Evolutionary conservation across 2,888 invertebrate species (phyloP).

Genomic region (Drosophila paranaensis): DNA sequence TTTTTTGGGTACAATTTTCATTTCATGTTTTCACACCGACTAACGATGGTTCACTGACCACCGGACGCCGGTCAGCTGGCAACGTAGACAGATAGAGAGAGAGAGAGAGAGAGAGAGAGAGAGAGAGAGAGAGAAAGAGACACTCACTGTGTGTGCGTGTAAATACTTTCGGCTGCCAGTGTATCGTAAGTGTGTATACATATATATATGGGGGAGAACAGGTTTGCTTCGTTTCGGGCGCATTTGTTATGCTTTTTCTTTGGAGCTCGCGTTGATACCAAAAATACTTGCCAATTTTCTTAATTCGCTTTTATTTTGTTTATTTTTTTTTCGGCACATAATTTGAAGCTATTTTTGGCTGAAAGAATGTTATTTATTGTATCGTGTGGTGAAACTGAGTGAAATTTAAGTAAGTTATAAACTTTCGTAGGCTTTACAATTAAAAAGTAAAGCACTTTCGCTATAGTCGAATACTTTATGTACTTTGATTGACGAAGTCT

Average conservation of each 20-base stretch:
- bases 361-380: conserved; percentile 22
- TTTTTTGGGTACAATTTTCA: conserved; percentile 55
- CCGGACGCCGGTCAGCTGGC: conserved; percentile 57
- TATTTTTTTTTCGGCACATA: conserved; percentile 11
- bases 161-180: conserved; percentile 17
- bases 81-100: conserved; percentile 18
- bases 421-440: conserved; percentile 8
- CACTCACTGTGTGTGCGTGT: conserved; percentile 6
- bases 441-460: conserved; percentile 13
- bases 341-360: conserved; percentile 30
- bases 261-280: conserved; percentile 27
- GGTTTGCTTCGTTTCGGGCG: conserved; percentile 58
- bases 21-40: conserved; percentile 51
- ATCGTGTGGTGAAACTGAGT: conserved; percentile 34
- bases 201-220: conserved; percentile 34
- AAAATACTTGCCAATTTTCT: conserved; percentile 60
- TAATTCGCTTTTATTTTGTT: conserved; percentile 35
- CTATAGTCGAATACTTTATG: background rate
- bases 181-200: background rate
- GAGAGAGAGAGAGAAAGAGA: conserved; percentile 12
- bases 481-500: background rate
- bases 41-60: conserved; percentile 66
- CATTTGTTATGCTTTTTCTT: conserved; percentile 73
- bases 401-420: conserved; percentile 37
- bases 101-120: conserved; percentile 14